Evolutionary conservation across 2,113 vertebrate species (phyloP), one percentile per base, ranked within the genome.

Genomic region (Phalacrocorax aristotelis): DNA sequence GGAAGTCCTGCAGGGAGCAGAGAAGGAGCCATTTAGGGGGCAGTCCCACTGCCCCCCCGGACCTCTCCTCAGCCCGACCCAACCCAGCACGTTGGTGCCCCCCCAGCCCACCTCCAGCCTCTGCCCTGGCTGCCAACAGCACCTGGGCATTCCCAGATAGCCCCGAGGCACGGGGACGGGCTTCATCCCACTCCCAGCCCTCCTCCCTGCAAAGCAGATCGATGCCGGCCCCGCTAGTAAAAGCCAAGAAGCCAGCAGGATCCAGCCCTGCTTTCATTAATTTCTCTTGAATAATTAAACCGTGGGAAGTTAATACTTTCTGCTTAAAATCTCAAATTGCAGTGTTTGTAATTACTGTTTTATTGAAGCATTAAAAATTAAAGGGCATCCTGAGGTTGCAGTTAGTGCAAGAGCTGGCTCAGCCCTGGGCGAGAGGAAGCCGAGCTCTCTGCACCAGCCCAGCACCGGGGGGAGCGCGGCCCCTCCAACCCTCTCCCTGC

Each of bases 201-300:
- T 12, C 20, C 38, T 20, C 48, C 36, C 60, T 22, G 20, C 52
- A 3, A 42, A 60, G 57, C 21, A 4, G 48, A 64, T 75, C 22
- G 1, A 38, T 8, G 23, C 21, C 7, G 1, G 65, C 11, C 38
- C 40, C 4, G 2, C 15, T 3, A 55, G 71, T 38, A n/a, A 64
- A 70, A 62, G 32, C 42, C 68, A 26, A 68, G 52, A 20, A 79
- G 66, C 34, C 87, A 76, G 65, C 92, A 88, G 84, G 83, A 86
- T 69, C 44, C 72, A 58, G 60, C 65, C 29, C 15, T 14, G 8
- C 69, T 96, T 90, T 86, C 97, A 96, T 97, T 98, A 95, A 96
- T 97, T 97, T 97, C 97, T 97, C 19, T 65, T 98, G 96, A 98
- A 98, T 98, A 98, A 98, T 98, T 98, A 97, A 98, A 96, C 90